phyloP scores from a whole-genome alignment of 2,888 invertebrate species.

The Rhynchonema sp. region DNA sequence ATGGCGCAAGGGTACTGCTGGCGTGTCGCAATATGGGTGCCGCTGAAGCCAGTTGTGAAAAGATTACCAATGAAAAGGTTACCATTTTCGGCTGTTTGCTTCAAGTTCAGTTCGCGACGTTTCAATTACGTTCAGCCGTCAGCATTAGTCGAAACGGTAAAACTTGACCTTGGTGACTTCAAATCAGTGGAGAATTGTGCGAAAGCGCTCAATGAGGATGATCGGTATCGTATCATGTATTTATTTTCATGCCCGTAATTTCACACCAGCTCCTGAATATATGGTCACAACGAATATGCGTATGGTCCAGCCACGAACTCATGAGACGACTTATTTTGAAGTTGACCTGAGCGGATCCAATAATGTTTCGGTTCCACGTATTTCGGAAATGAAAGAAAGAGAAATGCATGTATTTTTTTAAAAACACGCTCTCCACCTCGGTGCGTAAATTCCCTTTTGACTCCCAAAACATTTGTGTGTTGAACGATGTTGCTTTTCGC shows the following conservation, averaged over 20 bases:
- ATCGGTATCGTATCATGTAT: not conserved
- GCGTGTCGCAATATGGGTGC: slow-evolving; percentile 50
- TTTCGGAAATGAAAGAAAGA: too few species aligned
- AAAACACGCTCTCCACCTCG: too few species aligned
- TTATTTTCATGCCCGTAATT: not conserved
- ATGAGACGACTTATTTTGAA: too few species aligned
- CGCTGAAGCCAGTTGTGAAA: slow-evolving; percentile 47
- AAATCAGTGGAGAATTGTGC: slow-evolving; percentile 29
- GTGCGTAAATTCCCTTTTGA: too few species aligned
- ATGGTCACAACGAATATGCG: not conserved
- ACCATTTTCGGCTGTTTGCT: not conserved
- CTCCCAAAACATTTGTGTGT: too few species aligned
- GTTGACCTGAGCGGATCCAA: too few species aligned
- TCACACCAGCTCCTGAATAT: not conserved
- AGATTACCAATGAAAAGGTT: slow-evolving; percentile 49
- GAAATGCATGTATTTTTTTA: too few species aligned
- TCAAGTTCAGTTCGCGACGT: not conserved
- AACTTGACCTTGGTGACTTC: slow-evolving; percentile 29
- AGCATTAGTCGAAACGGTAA: slow-evolving; percentile 26
- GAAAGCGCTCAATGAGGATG: slow-evolving; percentile 1
- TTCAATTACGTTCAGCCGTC: slow-evolving; percentile 11
- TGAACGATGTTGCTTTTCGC: too few species aligned
- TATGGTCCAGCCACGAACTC: too few species aligned
- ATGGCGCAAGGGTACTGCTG: slow-evolving; percentile 65
- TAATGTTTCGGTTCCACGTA: too few species aligned